phyloP scores from a whole-genome alignment of 2,113 vertebrate genomes.

The Melanocharis versteri region DNA sequence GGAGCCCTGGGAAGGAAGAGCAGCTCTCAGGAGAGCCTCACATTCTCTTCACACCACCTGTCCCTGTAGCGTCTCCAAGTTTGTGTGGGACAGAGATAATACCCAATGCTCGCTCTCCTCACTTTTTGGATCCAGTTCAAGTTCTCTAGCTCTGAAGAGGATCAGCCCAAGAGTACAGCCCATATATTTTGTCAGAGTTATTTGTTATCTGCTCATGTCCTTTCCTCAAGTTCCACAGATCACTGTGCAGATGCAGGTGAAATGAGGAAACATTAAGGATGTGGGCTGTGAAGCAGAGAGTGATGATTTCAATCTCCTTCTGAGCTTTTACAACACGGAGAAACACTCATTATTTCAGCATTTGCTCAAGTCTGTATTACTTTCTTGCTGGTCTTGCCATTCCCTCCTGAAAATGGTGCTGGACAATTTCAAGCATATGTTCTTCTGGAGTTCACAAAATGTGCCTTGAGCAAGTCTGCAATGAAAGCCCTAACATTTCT shows the following conservation, averaged over 20 bases:
- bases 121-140: neutral
- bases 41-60: neutral
- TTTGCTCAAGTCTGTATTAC: neutral
- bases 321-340: neutral
- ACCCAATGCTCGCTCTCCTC: rapidly evolving
- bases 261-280: neutral
- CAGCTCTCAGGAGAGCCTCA: neutral
- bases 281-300: neutral
- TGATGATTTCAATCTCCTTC: neutral
- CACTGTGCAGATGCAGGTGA: neutral
- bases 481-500: neutral
- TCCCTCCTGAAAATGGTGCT: neutral
- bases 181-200: neutral
- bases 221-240: neutral
- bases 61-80: neutral
- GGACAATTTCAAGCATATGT: neutral
- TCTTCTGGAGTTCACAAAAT: neutral
- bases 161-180: neutral
- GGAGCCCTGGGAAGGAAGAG: neutral
- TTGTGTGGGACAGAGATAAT: neutral
- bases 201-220: neutral
- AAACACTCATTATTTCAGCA: neutral
- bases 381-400: neutral
- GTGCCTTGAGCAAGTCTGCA: neutral
- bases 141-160: neutral